phyloP scores from a whole-genome alignment of 2,113 vertebrate genomes.

The Catharus bicknelli region DNA sequence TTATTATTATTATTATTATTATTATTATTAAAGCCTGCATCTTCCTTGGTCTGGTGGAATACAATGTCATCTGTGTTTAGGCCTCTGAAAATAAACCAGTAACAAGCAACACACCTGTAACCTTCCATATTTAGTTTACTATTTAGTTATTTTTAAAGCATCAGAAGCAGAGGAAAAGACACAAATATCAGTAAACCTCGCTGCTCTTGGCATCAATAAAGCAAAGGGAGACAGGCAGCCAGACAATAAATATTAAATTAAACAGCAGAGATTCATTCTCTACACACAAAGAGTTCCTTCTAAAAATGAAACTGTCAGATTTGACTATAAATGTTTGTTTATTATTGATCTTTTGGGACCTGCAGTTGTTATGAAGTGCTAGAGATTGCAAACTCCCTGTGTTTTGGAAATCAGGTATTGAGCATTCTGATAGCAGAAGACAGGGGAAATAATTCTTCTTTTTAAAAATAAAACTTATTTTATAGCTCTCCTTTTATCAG shows the following conservation, averaged over 20 bases:
- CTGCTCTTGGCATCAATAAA: neutral
- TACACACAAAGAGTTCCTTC: neutral
- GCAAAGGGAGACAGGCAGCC: neutral
- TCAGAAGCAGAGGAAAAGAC: neutral
- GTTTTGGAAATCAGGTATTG: neutral
- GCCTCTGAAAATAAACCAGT: neutral
- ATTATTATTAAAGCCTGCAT: neutral
- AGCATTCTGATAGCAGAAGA: constrained; percentile 18
- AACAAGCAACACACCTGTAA: neutral
- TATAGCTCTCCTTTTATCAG: neutral
- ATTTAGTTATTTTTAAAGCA: neutral
- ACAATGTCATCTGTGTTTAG: neutral
- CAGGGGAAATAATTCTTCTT: neutral
- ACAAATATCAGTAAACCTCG: neutral
- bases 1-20: too few species aligned
- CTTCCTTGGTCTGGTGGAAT: neutral
- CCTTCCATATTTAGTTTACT: neutral
- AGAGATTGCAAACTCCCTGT: neutral
- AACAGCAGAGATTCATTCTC: constrained; percentile 33
- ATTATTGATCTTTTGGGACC: constrained; percentile 46
- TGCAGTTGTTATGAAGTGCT: neutral
- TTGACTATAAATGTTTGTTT: constrained; percentile 47
- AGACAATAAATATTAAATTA: constrained; percentile 47
- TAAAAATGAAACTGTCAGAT: constrained; percentile 43
- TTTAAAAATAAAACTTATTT: neutral